Evolutionary conservation across 2,888 invertebrate species (phyloP).

Genomic region (Macrosoma leucophasiata): DNA sequence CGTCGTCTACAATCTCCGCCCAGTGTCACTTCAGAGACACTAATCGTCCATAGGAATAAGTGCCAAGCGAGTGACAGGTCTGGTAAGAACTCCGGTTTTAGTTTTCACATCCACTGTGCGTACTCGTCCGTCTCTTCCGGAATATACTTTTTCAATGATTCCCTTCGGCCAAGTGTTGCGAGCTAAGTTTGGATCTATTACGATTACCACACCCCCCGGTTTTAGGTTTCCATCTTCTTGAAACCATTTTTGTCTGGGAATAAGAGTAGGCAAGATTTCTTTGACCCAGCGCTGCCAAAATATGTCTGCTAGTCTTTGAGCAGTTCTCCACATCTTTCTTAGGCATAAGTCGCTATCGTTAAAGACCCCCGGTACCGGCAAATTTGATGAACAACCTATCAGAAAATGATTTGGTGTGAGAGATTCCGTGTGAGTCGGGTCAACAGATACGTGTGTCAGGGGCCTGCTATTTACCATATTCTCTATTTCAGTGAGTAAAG

Average conservation of each 20-base stretch:
- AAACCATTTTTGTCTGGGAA: constrained; percentile 12
- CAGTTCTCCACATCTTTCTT: not conserved
- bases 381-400: not conserved
- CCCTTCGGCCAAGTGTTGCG: constrained; percentile 4
- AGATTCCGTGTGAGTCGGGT: not conserved
- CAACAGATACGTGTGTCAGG: constrained; percentile 1
- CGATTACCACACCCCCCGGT: constrained; percentile 1
- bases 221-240: not conserved
- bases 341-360: not conserved
- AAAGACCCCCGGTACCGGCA: not conserved
- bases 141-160: not conserved
- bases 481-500: constrained; percentile 11
- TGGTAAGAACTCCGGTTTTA: constrained; percentile 3
- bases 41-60: not conserved
- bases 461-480: constrained; percentile 11
- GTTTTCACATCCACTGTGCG: constrained; percentile 7
- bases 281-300: constrained; percentile 1
- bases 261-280: not conserved
- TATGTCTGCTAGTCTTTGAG: not conserved
- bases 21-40: not conserved
- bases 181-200: constrained; percentile 1
- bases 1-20: constrained; percentile 7
- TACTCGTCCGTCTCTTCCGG: constrained; percentile 6
- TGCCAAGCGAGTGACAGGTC: constrained; percentile 4
- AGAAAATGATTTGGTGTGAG: not conserved